Percentiles rank a stretch among this genome's conserved stretches.
Conservation (phyloP, 2,113 vertebrate genomes). For the Dromaius novaehollandiae region DNA sequence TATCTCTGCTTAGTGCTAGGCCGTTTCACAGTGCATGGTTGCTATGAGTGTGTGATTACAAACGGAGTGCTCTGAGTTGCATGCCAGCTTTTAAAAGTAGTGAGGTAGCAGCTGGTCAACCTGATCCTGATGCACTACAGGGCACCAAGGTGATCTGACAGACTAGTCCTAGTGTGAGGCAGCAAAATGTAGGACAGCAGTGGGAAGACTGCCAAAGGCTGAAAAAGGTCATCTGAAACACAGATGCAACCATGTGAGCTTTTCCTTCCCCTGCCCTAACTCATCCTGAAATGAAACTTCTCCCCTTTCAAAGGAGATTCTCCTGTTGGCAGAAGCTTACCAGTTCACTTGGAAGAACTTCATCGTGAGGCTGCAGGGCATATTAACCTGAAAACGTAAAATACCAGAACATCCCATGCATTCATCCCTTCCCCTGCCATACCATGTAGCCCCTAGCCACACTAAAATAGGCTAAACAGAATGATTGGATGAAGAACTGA, state of each 20-base stretch:
- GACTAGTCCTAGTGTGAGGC: not conserved
- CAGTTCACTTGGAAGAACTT: not conserved
- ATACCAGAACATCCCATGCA: not conserved
- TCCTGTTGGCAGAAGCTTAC: not conserved
- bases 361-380: not conserved
- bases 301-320: not conserved
- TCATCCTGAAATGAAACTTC: not conserved
- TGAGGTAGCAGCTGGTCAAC: not conserved
- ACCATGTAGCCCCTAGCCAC: not conserved
- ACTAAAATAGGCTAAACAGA: not conserved
- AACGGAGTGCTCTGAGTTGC: not conserved
- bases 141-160: not conserved
- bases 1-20: not conserved
- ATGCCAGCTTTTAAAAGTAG: not conserved
- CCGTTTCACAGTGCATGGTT: not conserved
- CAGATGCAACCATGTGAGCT: not conserved
- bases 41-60: not conserved
- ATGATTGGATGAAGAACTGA: not conserved
- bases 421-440: not conserved
- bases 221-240: not conserved
- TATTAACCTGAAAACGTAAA: not conserved
- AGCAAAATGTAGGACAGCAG: not conserved
- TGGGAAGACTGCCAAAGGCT: not conserved
- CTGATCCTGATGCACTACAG: not conserved
- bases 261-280: not conserved